Evolutionary conservation across 2,113 vertebrate genomes (phyloP).

Genomic region (Tichodroma muraria): DNA sequence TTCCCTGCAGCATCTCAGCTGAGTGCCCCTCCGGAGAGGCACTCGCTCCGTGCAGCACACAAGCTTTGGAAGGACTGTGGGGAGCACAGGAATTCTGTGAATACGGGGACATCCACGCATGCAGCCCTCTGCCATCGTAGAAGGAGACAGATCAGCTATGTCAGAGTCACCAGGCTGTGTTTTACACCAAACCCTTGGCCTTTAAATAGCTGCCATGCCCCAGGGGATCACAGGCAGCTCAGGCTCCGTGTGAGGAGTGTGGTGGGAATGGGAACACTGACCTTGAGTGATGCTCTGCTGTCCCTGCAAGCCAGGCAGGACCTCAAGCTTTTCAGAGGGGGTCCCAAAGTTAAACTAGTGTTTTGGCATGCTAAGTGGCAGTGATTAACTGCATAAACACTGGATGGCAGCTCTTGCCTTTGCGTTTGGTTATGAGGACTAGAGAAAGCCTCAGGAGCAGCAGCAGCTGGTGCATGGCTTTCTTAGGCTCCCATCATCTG

Average conservation of each 20-base stretch:
- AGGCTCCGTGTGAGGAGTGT: rapidly evolving
- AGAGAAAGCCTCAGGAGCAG: not conserved
- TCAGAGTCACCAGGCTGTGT: not conserved
- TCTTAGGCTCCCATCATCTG: rapidly evolving
- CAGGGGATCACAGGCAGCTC: not conserved
- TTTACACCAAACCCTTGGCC: not conserved
- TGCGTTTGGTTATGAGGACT: not conserved
- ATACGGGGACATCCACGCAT: not conserved
- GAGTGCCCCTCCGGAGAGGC: not conserved
- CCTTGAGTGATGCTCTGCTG: not conserved
- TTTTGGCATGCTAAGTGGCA: not conserved
- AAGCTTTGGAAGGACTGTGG: not conserved
- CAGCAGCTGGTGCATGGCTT: not conserved
- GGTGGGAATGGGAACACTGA: not conserved
- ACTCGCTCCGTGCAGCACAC: rapidly evolving
- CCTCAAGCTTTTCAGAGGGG: not conserved
- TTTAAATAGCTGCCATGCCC: not conserved
- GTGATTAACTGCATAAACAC: not conserved
- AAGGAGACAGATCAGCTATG: not conserved
- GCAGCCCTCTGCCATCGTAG: not conserved
- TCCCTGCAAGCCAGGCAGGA: not conserved
- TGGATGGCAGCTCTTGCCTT: not conserved
- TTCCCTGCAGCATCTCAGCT: not conserved
- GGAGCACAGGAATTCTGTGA: not conserved
- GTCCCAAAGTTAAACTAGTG: not conserved